Evolutionary conservation across 2,797 vertebrate species (phyloP).

Genomic region (Gadopsis bispinosus): DNA sequence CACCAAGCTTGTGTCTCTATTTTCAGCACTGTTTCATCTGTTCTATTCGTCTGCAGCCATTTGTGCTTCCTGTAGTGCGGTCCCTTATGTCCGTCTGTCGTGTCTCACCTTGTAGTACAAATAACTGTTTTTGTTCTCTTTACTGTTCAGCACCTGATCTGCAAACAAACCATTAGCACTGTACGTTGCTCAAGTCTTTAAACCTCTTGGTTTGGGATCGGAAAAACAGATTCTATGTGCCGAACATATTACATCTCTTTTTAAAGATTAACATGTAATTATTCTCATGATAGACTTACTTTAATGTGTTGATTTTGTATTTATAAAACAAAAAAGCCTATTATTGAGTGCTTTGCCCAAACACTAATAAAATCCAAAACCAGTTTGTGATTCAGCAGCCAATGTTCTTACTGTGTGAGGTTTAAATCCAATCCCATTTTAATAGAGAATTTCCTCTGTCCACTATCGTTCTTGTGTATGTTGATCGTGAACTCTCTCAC

Average conservation of each 20-base stretch:
- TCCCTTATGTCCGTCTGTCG: background rate
- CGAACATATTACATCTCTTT: background rate
- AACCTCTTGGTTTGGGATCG: background rate
- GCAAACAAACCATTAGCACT: background rate
- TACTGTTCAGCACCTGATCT: background rate
- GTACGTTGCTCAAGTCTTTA: background rate
- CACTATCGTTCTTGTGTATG: background rate
- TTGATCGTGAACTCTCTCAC: constrained; percentile 23
- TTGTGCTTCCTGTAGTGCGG: background rate
- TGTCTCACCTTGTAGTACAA: background rate
- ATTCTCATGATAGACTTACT: background rate
- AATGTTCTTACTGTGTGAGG: background rate
- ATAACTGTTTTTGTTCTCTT: background rate
- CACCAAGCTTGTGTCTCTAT: background rate
- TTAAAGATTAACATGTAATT: background rate
- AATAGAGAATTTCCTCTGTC: background rate
- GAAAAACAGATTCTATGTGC: background rate
- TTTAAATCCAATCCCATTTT: background rate
- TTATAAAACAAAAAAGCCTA: background rate
- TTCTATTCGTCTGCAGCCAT: background rate
- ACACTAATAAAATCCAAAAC: background rate
- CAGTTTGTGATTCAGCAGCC: background rate
- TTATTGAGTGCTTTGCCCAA: background rate
- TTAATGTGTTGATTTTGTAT: background rate
- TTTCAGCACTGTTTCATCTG: constrained; percentile 11